These are phyloP conservation scores for Pollenia angustigena DNA, from an alignment of 2,888 invertebrate species.

Conservation along the genomic window DNA sequence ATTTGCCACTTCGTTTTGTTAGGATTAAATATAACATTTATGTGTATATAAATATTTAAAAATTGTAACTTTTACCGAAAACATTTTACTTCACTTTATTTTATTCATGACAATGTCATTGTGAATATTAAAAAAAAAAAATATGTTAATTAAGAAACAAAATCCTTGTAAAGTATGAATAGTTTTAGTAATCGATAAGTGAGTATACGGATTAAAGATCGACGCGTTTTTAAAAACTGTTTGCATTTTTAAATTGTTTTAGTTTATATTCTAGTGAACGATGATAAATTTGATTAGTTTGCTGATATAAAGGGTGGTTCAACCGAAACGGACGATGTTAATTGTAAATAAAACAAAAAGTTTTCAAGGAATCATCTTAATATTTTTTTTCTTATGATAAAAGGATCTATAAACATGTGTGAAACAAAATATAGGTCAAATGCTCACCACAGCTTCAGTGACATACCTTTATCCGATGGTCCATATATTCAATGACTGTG, in stretches of 20 bases:
- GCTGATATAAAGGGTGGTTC: background rate
- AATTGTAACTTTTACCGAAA: too few species aligned
- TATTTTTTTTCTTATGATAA: too few species aligned
- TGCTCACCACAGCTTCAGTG: too few species aligned
- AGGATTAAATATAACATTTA: background rate
- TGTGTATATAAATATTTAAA: too few species aligned
- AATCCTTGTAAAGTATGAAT: background rate
- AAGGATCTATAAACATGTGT: too few species aligned
- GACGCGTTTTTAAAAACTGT: background rate
- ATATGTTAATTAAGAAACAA: background rate
- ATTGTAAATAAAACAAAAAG: too few species aligned
- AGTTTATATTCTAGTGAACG: background rate
- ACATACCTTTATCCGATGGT: too few species aligned
- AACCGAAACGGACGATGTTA: too few species aligned
- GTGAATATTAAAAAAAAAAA: background rate
- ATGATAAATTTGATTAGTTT: background rate
- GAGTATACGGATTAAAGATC: background rate
- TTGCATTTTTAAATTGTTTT: background rate
- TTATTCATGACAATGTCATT: background rate
- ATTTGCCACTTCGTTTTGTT: too few species aligned
- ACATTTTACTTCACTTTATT: background rate
- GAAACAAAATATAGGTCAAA: too few species aligned
- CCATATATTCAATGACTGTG: too few species aligned
- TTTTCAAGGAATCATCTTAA: too few species aligned
- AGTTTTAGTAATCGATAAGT: constrained; percentile 1